Evolutionary conservation across 2,113 vertebrate species (phyloP).

Genomic region (Nerophis ophidion): DNA sequence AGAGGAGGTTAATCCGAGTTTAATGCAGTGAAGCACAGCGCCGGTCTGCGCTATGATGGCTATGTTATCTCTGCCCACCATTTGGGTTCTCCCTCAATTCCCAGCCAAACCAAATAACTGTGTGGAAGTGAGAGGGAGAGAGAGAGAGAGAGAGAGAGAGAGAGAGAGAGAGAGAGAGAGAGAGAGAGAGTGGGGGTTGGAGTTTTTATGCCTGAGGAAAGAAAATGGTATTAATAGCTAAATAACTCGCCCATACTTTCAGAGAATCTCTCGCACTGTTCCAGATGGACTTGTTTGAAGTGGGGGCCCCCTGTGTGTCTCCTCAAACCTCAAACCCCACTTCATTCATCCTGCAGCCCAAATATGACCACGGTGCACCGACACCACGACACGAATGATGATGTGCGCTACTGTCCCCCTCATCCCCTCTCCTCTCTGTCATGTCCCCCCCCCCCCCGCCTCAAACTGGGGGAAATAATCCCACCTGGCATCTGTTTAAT

Average conservation of each 20-base stretch:
- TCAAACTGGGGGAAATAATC: conserved; percentile 79
- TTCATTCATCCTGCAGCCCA: conserved; percentile 76
- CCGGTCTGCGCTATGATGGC: conserved; percentile 88
- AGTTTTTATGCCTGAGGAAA: conserved; percentile 91
- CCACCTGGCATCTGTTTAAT: conserved; percentile 93
- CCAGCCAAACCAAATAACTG: conserved; percentile 95
- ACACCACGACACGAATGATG: no score
- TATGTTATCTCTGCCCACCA: conserved; percentile 97
- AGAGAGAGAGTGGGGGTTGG: conserved; percentile 68
- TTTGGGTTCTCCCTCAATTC: conserved; percentile 96
- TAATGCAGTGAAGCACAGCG: conserved; percentile 87
- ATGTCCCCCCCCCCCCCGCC: conserved; percentile 79
- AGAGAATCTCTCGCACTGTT: conserved; percentile 91
- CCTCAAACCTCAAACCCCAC: conserved; percentile 78
- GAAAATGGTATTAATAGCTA: conserved; percentile 99
- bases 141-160: no score
- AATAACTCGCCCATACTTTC: conserved; percentile 98
- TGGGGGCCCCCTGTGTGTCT: conserved; percentile 78
- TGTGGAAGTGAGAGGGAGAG: conserved; percentile 73
- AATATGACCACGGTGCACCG: conserved; percentile 77
- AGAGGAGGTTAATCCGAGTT: conserved; percentile 98
- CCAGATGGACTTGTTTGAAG: conserved; percentile 98
- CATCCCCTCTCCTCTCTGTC: conserved; percentile 76
- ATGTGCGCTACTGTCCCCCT: conserved; percentile 43
- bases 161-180: conserved; percentile 52